Percentiles rank a stretch among this genome's conserved stretches.
These are phyloP conservation scores for Neostethus bicornis DNA, from an alignment of 2,797 vertebrate species.

Conservation along the genomic window DNA sequence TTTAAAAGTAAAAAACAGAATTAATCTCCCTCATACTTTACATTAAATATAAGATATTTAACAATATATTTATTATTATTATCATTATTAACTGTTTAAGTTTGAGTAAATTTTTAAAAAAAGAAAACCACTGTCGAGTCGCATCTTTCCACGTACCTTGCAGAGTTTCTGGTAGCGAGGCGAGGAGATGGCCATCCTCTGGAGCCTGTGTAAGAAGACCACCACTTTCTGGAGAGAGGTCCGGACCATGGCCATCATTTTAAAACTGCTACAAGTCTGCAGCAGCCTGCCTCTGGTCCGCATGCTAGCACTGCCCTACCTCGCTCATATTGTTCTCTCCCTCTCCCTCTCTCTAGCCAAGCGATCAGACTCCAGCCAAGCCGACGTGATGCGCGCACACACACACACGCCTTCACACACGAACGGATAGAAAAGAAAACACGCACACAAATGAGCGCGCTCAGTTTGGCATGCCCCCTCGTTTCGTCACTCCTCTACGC, in stretches of 20 bases:
- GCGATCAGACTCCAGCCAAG: slow-evolving; percentile 71
- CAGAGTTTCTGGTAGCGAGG: slow-evolving; percentile 99
- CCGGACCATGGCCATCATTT: slow-evolving; percentile 99
- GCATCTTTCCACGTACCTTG: slow-evolving; percentile 86
- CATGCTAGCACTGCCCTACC: slow-evolving; percentile 86
- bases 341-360: slow-evolving; percentile 72
- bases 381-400: slow-evolving; percentile 65
- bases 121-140: slow-evolving; percentile 29
- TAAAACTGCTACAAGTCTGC: slow-evolving; percentile 95
- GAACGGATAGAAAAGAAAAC: slow-evolving; percentile 3
- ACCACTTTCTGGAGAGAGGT: slow-evolving; percentile 99
- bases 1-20: too few relatives aligned
- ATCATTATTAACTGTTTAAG: too few relatives aligned
- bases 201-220: slow-evolving; percentile 97
- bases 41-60: too few relatives aligned
- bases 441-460: slow-evolving; percentile 38
- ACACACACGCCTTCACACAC: slow-evolving; percentile 39
- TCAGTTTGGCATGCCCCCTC: slow-evolving; percentile 57
- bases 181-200: slow-evolving; percentile 99
- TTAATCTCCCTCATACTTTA: too few relatives aligned
- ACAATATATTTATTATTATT: too few relatives aligned
- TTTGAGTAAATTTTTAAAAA: background rate
- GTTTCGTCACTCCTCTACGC: slow-evolving; percentile 46
- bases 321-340: slow-evolving; percentile 78
- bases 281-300: slow-evolving; percentile 89